Evolutionary conservation across 2,888 invertebrate species (phyloP), one percentile per base, ranked within the genome.

Genomic region (Bimastos eiseni): DNA sequence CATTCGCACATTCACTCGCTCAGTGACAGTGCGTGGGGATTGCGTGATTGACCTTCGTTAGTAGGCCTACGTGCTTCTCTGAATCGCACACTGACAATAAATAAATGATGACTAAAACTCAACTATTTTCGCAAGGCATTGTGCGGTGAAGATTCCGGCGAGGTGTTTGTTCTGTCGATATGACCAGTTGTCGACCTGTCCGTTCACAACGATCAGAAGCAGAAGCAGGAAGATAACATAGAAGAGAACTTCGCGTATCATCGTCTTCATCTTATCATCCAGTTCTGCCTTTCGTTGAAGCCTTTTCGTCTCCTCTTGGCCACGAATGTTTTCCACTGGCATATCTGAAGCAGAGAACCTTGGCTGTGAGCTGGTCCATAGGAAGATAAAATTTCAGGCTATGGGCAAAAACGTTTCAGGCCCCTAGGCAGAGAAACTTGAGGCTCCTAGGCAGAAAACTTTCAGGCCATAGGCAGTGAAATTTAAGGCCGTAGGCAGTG

Each of bases 201-300:
- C 89, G 30, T 89, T 89, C 15, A 38, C 89, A 30, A 89, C 89
- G 21, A 89, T 41, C 15, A 89, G 89, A 37, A 89, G 38, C 33
- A 92, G 93, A 91, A 91, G 8, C 30, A 92, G 90, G 90, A 92
- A 92, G 36, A 89, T 30, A 70, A 90, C 55, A 44, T 92, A 92
- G 70, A 91, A 89, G 70, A 88, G 17, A 19, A 88, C 89, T 83
- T 91, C 91, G 44, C 41, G 91, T 17, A 92, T 24, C n/a, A 90
- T 89, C 21, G 37, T 83, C 90, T 86, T 88, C 90, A 91, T 90
- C 83, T 49, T 83, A 38, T 90, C 90, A 38, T 92, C 92, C 30
- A 34, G 49, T 38, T 88, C 84, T 24, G 88, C 44, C 37, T 88
- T 88, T 34, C 88, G 30, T 37, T 89, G 49, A 13, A 89, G 83